Conservation (phyloP, 92 coral and sea anemone species). For the Epizoanthus ramosus region DNA sequence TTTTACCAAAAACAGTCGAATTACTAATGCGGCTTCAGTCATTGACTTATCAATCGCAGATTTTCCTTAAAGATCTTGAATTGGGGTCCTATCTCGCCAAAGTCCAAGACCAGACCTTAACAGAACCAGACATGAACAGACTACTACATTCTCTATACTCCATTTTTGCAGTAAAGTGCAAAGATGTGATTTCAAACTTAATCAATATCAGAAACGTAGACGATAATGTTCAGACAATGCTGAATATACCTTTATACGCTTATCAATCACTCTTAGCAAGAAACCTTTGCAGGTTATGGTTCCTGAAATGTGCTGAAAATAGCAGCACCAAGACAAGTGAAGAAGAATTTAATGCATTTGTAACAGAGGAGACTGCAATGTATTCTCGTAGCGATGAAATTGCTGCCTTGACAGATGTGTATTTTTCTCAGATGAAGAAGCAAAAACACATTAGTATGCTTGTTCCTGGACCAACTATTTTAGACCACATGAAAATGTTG, state of each 20-base stretch:
- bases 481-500: slow-evolving; percentile 43
- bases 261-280: slow-evolving; percentile 77
- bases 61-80: slow-evolving; percentile 37
- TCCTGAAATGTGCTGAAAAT: slow-evolving; percentile 20
- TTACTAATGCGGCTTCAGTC: slow-evolving; percentile 58
- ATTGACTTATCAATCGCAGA: slow-evolving; percentile 40
- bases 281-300: slow-evolving; percentile 55
- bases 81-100: slow-evolving; percentile 37
- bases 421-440: slow-evolving; percentile 40
- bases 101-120: slow-evolving; percentile 52
- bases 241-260: slow-evolving; percentile 38
- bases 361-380: slow-evolving; percentile 22
- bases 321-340: slow-evolving; percentile 9
- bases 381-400: slow-evolving; percentile 48
- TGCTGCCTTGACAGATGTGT: slow-evolving; percentile 15
- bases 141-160: slow-evolving; percentile 28
- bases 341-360: slow-evolving; percentile 52
- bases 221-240: slow-evolving; percentile 14
- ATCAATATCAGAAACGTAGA: neutral
- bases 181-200: slow-evolving; percentile 51
- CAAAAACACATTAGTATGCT: slow-evolving; percentile 31
- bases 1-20: slow-evolving; percentile 47
- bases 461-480: slow-evolving; percentile 44
- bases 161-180: slow-evolving; percentile 54
- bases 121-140: slow-evolving; percentile 27